Evolutionary conservation across 2,113 vertebrate genomes (phyloP), one percentile per base, ranked within the genome.

Genomic region (Lasiurus borealis): DNA sequence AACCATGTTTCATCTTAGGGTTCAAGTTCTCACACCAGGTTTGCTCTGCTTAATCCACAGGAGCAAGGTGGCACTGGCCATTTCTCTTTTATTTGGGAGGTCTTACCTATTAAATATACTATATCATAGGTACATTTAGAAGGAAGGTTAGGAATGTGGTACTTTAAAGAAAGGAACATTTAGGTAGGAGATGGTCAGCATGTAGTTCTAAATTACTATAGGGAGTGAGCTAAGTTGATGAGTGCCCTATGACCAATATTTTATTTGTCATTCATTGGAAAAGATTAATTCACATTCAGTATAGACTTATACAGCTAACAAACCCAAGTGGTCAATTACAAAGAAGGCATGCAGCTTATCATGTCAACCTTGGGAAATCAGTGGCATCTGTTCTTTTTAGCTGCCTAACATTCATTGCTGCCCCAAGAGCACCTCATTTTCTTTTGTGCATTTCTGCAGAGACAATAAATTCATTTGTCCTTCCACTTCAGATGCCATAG

Each of bases 381-480:
- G 77, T 25, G 31, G 57, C 36, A 23, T 57, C 76, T 95, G 27
- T n/a, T 3, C 31, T 46, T 12, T 46, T 57, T 52, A 80, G 54
- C 69, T 34, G 15, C 15, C 86, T 14, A 57, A 13, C 27, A 71
- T 52, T 59, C 66, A 69, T 8, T 71, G 44, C 19, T 85, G 50
- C 66, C 23, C 7, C 11, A 21, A 73, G 25, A 57, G 18, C 62
- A 69, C 46, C 31, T 34, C 15, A 3, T 88, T 94, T 78, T 87
- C 69, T 82, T 77, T 59, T 78, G 18, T 44, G 59, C 29, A 44
- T 95, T 85, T 59, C 68, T 93, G 18, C 52, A 82, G 66, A 78
- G 72, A 88, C 15, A 81, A 66, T 62, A 68, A 68, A 64, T 68
- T 90, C 54, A 29, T 57, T 75, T 54, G 8, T 66, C 46, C 18